phyloP scores from a whole-genome alignment of 92 coral and sea anemone genomes.

The Epizoanthus rinbou region DNA sequence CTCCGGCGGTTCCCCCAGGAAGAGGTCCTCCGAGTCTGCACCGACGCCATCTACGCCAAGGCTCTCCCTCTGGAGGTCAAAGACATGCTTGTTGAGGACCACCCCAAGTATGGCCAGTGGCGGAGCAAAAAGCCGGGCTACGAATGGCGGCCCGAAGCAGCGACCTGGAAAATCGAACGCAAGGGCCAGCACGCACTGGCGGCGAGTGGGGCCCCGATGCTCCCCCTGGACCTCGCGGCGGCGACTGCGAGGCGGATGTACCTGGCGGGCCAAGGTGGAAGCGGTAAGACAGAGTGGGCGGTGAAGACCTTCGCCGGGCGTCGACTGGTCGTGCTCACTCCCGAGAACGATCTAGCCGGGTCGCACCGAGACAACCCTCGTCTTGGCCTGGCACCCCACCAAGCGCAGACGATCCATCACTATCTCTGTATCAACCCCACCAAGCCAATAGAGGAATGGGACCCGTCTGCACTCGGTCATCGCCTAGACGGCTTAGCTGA shows the following conservation, averaged over 20 bases:
- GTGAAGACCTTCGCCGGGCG: constrained; percentile 37
- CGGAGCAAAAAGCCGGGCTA: constrained; percentile 26
- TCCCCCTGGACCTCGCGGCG: constrained; percentile 22
- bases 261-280: constrained; percentile 42
- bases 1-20: constrained; percentile 49
- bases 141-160: constrained; percentile 35
- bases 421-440: constrained; percentile 42
- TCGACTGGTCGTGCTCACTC: constrained; percentile 35
- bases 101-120: constrained; percentile 35
- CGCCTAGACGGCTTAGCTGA: constrained; percentile 38
- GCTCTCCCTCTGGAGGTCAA: constrained; percentile 19
- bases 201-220: constrained; percentile 25
- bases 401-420: constrained; percentile 48
- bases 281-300: constrained; percentile 41
- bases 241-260: constrained; percentile 31
- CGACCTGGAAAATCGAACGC: constrained; percentile 24
- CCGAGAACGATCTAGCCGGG: constrained; percentile 46
- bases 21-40: constrained; percentile 51
- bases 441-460: constrained; percentile 55
- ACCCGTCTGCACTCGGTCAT: constrained; percentile 42
- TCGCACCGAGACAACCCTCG: constrained; percentile 45
- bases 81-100: constrained; percentile 38
- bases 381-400: neutral
- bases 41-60: constrained; percentile 58
- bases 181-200: neutral